These are phyloP conservation scores for Parambassis ranga DNA, from an alignment of 2,797 vertebrate species.

Conservation along the genomic window DNA sequence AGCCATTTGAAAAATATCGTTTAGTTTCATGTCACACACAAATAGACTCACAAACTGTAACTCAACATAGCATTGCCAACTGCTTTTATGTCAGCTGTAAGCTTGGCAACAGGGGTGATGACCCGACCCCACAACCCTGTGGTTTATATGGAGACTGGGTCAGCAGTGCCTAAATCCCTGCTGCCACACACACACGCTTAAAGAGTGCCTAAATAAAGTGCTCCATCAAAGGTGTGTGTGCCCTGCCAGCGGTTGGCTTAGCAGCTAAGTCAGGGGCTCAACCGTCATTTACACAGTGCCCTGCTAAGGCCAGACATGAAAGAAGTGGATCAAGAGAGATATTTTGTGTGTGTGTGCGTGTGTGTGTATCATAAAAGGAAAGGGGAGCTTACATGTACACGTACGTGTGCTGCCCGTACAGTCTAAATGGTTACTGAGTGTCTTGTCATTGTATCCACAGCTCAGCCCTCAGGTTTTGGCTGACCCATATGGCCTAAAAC, in stretches of 20 bases:
- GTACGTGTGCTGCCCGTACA: background rate
- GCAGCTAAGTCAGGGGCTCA: constrained; percentile 31
- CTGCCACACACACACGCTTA: background rate
- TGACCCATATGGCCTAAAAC: constrained; percentile 31
- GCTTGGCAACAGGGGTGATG: background rate
- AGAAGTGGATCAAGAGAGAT: constrained; percentile 20
- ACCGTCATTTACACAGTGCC: constrained; percentile 25
- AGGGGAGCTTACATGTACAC: too few relatives aligned
- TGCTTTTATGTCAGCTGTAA: too few relatives aligned
- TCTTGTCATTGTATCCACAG: constrained; percentile 17
- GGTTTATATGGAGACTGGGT: background rate
- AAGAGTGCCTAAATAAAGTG: constrained; percentile 21
- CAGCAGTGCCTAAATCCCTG: background rate
- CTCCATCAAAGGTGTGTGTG: constrained; percentile 7
- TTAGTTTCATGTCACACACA: too few relatives aligned
- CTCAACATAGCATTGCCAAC: background rate
- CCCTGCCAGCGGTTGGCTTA: constrained; percentile 17
- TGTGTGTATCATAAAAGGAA: background rate
- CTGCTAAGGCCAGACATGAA: constrained; percentile 31
- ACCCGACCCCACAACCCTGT: background rate
- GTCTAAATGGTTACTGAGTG: constrained; percentile 2
- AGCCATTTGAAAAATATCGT: too few relatives aligned
- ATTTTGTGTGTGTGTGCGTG: background rate
- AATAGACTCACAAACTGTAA: background rate
- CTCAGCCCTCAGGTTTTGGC: constrained; percentile 20